These are phyloP conservation scores for Drosophila sechellia DNA, from an alignment of 1,140 invertebrate species.

Conservation along the genomic window DNA sequence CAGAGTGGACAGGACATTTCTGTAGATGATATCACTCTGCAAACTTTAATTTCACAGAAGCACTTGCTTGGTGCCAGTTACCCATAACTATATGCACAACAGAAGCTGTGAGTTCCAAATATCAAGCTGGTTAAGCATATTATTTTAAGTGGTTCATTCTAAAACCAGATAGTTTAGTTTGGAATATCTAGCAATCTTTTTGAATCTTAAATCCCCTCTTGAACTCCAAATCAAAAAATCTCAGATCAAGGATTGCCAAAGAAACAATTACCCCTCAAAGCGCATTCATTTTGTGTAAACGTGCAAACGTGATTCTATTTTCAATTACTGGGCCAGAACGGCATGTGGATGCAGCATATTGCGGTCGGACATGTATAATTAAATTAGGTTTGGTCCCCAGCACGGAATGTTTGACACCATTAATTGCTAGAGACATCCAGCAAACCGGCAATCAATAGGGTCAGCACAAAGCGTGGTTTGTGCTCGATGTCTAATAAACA, in stretches of 20 bases:
- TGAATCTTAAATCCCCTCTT: not conserved
- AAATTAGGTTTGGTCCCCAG: conserved; percentile 29
- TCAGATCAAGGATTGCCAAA: not conserved
- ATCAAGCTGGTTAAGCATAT: not conserved
- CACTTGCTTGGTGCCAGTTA: not conserved
- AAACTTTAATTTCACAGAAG: not conserved
- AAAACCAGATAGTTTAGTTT: not conserved
- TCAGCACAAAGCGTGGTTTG: conserved; percentile 24
- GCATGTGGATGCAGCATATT: conserved; percentile 6
- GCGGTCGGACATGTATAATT: conserved; percentile 19
- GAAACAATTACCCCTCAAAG: not conserved
- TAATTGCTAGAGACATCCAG: conserved; percentile 32
- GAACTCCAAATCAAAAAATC: not conserved
- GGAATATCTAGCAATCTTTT: not conserved
- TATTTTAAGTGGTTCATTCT: not conserved
- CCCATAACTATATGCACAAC: not conserved
- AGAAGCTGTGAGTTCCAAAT: not conserved
- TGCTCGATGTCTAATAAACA: not conserved
- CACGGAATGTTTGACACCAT: conserved; percentile 9
- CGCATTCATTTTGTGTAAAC: not conserved
- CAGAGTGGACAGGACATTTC: not conserved
- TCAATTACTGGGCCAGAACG: conserved; percentile 11
- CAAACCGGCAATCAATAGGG: conserved; percentile 38
- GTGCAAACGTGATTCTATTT: not conserved
- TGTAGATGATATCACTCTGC: not conserved